A percentile compares a stretch with the other conserved stretches of the same genome.
phyloP scores from a whole-genome alignment of 64 coral and sea anemone genomes.

The Actinia tenebrosa region DNA sequence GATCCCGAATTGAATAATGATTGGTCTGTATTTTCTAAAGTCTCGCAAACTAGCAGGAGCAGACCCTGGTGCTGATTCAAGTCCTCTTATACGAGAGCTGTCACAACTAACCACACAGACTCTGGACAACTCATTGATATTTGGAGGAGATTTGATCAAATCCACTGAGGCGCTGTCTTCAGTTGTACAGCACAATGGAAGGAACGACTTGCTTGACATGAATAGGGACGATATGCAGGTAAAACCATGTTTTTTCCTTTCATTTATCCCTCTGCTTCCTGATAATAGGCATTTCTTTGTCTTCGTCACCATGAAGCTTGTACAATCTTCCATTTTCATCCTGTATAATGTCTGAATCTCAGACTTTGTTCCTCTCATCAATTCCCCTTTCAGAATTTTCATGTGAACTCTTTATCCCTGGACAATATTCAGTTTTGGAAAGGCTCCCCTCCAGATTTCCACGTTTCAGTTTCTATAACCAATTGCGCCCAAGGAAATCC shows the following conservation, averaged over 20 bases:
- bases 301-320: conserved; percentile 87
- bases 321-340: conserved; percentile 95
- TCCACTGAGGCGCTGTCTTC: conserved; percentile 81
- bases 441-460: too few species aligned
- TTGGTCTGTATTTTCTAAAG: not conserved
- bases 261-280: conserved; percentile 58
- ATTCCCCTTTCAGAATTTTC: too few species aligned
- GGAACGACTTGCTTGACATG: conserved; percentile 66
- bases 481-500: too few species aligned
- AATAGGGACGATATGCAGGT: conserved; percentile 82
- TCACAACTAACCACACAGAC: conserved; percentile 88
- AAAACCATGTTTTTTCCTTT: not conserved
- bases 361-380: too few species aligned
- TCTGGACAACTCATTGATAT: conserved; percentile 93
- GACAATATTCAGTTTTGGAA: too few species aligned
- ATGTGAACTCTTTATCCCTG: too few species aligned
- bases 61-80: conserved; percentile 51
- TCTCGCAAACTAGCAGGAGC: conserved; percentile 45
- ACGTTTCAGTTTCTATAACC: too few species aligned
- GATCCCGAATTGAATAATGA: not conserved
- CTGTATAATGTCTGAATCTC: not conserved
- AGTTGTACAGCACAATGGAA: conserved; percentile 86
- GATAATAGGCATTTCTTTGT: conserved; percentile 84
- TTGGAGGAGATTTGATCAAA: conserved; percentile 87
- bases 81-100: conserved; percentile 82